Evolutionary conservation across 2,888 invertebrate species (phyloP), one percentile per base, ranked within the genome.

Genomic region (Dorcus hopei): DNA sequence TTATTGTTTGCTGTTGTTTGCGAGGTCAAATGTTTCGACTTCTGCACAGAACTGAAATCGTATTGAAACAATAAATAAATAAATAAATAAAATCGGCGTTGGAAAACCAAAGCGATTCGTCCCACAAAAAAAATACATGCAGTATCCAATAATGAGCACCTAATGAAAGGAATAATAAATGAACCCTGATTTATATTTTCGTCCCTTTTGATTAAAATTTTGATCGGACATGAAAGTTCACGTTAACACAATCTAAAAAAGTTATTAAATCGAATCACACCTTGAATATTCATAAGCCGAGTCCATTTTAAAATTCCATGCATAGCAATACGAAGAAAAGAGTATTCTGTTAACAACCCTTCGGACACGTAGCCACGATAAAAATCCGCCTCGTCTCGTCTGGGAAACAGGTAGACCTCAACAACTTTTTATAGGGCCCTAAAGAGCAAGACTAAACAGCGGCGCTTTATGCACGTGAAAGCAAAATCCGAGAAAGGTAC

Each of bases 371-470:
- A 45, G 14, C 26, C 45, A 45, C 16, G 23, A 19, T 26, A 48
- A 52, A 47, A 52, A 57, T 57, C 40, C 26, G 47, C 51, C 19
- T n/a, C 40, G 51, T 47, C 19, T n/a, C 40, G 57, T 47, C 52
- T 52, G 57, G 9, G 57, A 47, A 19, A 52, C 57, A 57, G 47
- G 51, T 57, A 57, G 47, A 57, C 47, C 38, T 33, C 43, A 52
- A 38, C 40, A 16, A 39, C 38, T 57, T 57, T 52, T 47, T 51
- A 47, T 51, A 26, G 42, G 11, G 16, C 19, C 11, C 41, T 49
- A 16, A 45, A 39, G 51, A 56, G 49, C 16, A 49, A 19, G 51
- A 19, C 47, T 8, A 51, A 51, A 23, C 11, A 26, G 26, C 23
- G 40, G 33, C 47, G 11, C 16, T 50, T 41, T 39, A 3, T 50